These are phyloP conservation scores for Chironomus riparius DNA, from an alignment of 2,888 invertebrate genomes.

Conservation along the genomic window DNA sequence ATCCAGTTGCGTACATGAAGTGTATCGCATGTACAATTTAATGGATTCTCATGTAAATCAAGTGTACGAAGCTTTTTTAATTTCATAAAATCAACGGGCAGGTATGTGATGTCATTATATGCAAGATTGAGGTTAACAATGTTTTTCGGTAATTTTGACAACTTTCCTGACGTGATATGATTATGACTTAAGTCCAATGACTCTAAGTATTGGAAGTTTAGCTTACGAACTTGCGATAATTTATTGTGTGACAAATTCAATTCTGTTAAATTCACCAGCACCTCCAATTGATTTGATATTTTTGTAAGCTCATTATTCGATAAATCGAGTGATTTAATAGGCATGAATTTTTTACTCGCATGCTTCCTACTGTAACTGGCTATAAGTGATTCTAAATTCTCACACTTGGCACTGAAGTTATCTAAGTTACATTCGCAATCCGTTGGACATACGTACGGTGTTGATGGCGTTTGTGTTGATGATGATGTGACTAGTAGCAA, in stretches of 20 bases:
- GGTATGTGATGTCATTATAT: slow-evolving; percentile 50
- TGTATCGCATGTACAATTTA: slow-evolving; percentile 62
- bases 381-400: slow-evolving; percentile 35
- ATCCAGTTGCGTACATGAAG: slow-evolving; percentile 54
- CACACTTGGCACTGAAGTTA: slow-evolving; percentile 36
- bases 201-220: slow-evolving; percentile 50
- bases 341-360: slow-evolving; percentile 27
- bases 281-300: slow-evolving; percentile 48
- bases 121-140: slow-evolving; percentile 55
- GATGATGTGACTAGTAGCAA: slow-evolving; percentile 23
- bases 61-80: slow-evolving; percentile 52
- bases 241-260: slow-evolving; percentile 56
- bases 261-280: slow-evolving; percentile 51
- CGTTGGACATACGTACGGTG: slow-evolving; percentile 2
- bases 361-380: neutral
- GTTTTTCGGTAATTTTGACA: slow-evolving; percentile 48
- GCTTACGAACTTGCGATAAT: slow-evolving; percentile 49
- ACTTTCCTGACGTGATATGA: slow-evolving; percentile 47
- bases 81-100: slow-evolving; percentile 50
- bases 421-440: slow-evolving; percentile 7
- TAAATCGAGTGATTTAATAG: slow-evolving; percentile 48
- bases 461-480: neutral
- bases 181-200: slow-evolving; percentile 54
- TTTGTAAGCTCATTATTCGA: slow-evolving; percentile 54
- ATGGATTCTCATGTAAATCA: slow-evolving; percentile 57